phyloP scores from a whole-genome alignment of 2,888 invertebrate genomes.

The Drosophila prostipennis region DNA sequence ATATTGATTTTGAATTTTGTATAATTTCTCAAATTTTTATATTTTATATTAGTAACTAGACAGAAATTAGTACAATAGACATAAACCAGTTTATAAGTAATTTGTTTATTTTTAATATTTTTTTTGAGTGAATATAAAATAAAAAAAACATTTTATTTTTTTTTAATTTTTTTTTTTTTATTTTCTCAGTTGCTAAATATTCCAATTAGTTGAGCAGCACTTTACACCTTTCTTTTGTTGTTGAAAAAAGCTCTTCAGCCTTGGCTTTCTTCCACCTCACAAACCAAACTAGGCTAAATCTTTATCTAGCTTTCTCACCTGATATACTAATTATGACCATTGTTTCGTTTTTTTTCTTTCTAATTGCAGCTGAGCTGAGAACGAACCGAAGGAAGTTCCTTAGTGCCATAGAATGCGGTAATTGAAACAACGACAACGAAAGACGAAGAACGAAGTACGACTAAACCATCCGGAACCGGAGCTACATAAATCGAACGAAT shows the following conservation, averaged over 20 bases:
- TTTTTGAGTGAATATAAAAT: no score
- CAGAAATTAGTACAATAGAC: no score
- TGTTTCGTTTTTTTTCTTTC: slow-evolving; percentile 17
- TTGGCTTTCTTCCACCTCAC: neutral
- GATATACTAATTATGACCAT: slow-evolving; percentile 19
- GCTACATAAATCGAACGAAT: slow-evolving; percentile 16
- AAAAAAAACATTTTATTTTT: no score
- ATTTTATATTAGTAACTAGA: no score
- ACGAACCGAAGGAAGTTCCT: slow-evolving; percentile 72
- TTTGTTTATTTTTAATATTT: no score
- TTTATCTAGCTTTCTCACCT: neutral
- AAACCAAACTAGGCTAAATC: neutral
- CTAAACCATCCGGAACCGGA: slow-evolving; percentile 11
- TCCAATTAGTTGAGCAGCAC: neutral
- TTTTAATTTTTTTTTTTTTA: neutral
- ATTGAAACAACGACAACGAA: slow-evolving; percentile 58
- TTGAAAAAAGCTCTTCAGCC: neutral
- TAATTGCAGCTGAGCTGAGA: slow-evolving; percentile 61
- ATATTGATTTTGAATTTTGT: neutral
- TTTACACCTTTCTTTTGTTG: slow-evolving; percentile 8
- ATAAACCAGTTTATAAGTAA: no score
- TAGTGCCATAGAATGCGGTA: slow-evolving; percentile 77
- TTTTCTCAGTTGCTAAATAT: neutral
- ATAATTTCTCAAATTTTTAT: neutral
- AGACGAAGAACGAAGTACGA: slow-evolving; percentile 27